These are phyloP conservation scores for Hydriomena furcata DNA, from an alignment of 2,888 invertebrate species.

Conservation along the genomic window DNA sequence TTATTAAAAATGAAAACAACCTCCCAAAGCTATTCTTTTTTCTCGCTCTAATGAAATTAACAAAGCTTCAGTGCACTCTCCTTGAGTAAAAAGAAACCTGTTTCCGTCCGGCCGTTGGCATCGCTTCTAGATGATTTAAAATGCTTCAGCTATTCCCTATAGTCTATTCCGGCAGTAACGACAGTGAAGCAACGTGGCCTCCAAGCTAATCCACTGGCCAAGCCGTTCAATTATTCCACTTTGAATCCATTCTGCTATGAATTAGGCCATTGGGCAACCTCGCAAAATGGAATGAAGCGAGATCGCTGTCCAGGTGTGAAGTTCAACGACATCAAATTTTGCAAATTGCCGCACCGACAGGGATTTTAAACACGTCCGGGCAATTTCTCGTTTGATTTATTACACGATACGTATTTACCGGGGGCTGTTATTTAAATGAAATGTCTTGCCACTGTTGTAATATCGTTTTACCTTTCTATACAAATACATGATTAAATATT, in stretches of 20 bases:
- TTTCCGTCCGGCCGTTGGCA: background rate
- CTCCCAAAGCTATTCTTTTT: background rate
- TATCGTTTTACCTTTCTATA: background rate
- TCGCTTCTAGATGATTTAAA: slow-evolving; percentile 14
- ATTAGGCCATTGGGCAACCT: slow-evolving; percentile 42
- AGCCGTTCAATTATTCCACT: slow-evolving; percentile 27
- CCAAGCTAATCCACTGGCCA: slow-evolving; percentile 10
- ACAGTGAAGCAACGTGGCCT: slow-evolving; percentile 11
- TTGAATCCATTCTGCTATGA: slow-evolving; percentile 36
- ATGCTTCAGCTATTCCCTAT: slow-evolving; percentile 4
- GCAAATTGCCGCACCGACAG: slow-evolving; percentile 44
- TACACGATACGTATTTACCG: slow-evolving; percentile 28
- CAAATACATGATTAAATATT: too few relatives aligned
- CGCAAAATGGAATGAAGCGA: slow-evolving; percentile 42
- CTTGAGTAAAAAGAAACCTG: background rate
- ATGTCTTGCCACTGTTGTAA: slow-evolving; percentile 11
- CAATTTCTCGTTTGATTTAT: slow-evolving; percentile 44
- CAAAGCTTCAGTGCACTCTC: slow-evolving; percentile 7
- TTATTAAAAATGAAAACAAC: too few relatives aligned
- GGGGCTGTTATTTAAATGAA: slow-evolving; percentile 22
- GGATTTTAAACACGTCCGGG: slow-evolving; percentile 39
- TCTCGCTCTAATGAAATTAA: background rate
- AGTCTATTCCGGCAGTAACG: background rate
- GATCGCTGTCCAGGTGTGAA: slow-evolving; percentile 50
- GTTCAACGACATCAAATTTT: slow-evolving; percentile 60